A percentile compares a stretch with the other conserved stretches of the same genome.
These are phyloP conservation scores for Exocentrus adspersus DNA, from an alignment of 2,888 invertebrate genomes.

Conservation along the genomic window DNA sequence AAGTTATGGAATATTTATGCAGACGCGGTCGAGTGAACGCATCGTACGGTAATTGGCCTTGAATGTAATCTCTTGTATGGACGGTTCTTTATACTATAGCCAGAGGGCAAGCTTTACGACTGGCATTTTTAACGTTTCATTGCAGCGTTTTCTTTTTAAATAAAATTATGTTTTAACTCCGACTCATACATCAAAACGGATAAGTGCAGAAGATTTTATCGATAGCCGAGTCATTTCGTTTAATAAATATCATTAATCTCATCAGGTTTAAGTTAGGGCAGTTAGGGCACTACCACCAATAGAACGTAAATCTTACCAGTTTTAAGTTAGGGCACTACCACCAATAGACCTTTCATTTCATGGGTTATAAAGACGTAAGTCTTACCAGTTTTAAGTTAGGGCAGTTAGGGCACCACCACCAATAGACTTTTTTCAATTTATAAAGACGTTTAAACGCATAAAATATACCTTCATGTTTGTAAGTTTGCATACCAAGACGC, in stretches of 20 bases:
- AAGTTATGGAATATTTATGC: constrained; percentile 26
- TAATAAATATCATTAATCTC: background rate
- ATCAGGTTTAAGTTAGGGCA: too few relatives aligned
- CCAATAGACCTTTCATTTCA: too few relatives aligned
- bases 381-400: too few relatives aligned
- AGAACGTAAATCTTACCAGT: too few relatives aligned
- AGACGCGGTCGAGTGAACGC: constrained; percentile 28
- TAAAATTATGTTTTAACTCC: constrained; percentile 17
- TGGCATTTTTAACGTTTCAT: constrained; percentile 29
- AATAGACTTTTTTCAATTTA: too few relatives aligned
- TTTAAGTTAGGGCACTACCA: too few relatives aligned
- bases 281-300: background rate
- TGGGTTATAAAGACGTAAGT: too few relatives aligned
- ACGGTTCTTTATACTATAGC: constrained; percentile 5
- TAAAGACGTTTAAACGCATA: too few relatives aligned
- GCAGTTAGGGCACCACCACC: too few relatives aligned
- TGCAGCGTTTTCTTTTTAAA: constrained; percentile 15
- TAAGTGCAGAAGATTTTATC: constrained; percentile 6
- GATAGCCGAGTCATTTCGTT: constrained; percentile 22
- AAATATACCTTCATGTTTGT: too few relatives aligned
- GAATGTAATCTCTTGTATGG: constrained; percentile 27
- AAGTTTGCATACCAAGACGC: too few relatives aligned
- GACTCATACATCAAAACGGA: constrained; percentile 23
- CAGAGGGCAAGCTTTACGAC: constrained; percentile 7
- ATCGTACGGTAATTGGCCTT: constrained; percentile 41